phyloP scores from a whole-genome alignment of 2,888 invertebrate species.

The Diaprepes abbreviatus region DNA sequence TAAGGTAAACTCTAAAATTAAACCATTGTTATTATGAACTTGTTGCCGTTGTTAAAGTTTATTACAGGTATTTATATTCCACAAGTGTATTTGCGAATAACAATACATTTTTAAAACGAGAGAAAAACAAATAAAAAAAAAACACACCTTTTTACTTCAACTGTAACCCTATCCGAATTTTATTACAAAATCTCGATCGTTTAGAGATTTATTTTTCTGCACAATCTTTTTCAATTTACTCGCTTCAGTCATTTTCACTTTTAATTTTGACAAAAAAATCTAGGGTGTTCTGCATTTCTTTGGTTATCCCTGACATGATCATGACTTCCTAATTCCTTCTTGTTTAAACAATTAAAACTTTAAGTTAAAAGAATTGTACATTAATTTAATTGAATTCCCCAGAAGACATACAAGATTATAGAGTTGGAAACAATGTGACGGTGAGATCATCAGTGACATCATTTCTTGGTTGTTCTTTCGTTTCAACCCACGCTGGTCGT shows the following conservation, averaged over 20 bases:
- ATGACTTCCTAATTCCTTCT: not conserved
- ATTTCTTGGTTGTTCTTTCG: not conserved
- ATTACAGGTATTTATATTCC: constrained; percentile 3
- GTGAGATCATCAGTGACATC: constrained; percentile 9
- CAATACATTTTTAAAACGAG: too few relatives aligned
- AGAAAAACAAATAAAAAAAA: too few relatives aligned
- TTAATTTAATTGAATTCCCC: too few relatives aligned
- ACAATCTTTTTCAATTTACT: too few relatives aligned
- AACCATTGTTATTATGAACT: constrained; percentile 26
- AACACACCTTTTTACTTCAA: too few relatives aligned
- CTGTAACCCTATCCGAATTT: too few relatives aligned
- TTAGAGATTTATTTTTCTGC: too few relatives aligned
- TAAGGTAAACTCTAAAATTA: constrained; percentile 23
- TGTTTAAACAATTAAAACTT: not conserved
- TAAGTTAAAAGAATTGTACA: not conserved
- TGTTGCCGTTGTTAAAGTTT: constrained; percentile 4
- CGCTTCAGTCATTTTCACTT: too few relatives aligned
- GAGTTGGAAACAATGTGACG: not conserved
- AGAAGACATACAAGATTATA: not conserved
- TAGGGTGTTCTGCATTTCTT: too few relatives aligned
- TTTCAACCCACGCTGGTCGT: not conserved
- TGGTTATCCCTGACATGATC: too few relatives aligned
- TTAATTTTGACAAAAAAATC: too few relatives aligned
- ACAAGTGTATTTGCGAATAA: constrained; percentile 1
- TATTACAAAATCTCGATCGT: too few relatives aligned